Base-by-base conservation (phyloP, 2,797 vertebrate genomes). In the Clamator glandarius region DNA sequence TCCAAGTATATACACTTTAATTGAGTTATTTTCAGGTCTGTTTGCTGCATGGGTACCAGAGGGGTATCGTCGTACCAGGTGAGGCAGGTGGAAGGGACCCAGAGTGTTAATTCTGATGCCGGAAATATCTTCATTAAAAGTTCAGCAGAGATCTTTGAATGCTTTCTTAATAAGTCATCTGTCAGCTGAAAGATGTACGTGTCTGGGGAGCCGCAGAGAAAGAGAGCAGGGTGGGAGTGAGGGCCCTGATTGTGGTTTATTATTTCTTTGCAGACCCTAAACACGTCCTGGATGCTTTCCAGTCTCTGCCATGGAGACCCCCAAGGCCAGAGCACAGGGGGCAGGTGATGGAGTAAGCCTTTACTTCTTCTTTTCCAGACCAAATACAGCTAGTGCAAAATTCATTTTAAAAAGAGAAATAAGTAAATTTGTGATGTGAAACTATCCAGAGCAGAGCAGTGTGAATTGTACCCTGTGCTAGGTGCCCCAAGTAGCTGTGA, bases 271-370 rank as follows among this genome's bases (percentile, higher is more conserved):
- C 84, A 90, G 57, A 85, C 80, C 73, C 62, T 64, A 80, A 77
- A 80, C 68, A 58, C 28, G 57, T 85, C 46, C 76, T 88, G 89
- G 86, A 73, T 90, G 61, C 44, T 90, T 85, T 79, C 46, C 68
- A 50, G 35, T 42, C 76, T 77, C 89, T 93, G 85, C 35, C 75
- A 36, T 55, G 76, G 44, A 85, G 88, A 87, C 36, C 29, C 86
- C 31, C 93, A 78, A 81, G 57, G 79, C 52, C 75, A 69, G 66
- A 74, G 83, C 57, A 29, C 3, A 2, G 41, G 50, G 46, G 31
- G 23, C 75, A 84, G 70, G n/a, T 1, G 23, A 57, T 57, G 82
- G 68, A 91, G 46, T 66, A 58, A 93, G 61, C 64, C 64, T 85
- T 66, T 1, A 26, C 74, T 85, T 25, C 78, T 77, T 72, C 79